Evolutionary conservation across 30 jellyfish, hydroid and myxozoan genomes (phyloP).

Genomic region (Turritopsis rubra): DNA sequence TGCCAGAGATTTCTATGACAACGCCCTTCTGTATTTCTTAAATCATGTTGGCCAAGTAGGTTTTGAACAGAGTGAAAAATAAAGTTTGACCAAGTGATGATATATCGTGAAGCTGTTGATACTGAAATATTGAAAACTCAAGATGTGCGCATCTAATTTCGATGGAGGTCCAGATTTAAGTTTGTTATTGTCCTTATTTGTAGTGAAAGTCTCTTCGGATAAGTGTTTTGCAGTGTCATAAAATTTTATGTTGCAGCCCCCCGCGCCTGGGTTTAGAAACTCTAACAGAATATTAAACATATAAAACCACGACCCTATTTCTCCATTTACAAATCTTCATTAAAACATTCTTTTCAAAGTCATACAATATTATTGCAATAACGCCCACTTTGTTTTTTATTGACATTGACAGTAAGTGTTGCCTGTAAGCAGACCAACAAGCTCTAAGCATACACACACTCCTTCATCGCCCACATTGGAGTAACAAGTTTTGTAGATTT

Average conservation of each 20-base stretch:
- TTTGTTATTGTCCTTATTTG: neutral
- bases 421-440: no score
- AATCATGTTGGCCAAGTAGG: neutral
- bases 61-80: neutral
- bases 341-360: no score
- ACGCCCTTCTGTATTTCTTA: neutral
- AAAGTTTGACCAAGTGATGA: neutral
- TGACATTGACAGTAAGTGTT: no score
- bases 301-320: no score
- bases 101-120: neutral
- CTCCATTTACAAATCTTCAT: no score
- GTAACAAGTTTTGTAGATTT: no score
- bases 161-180: constrained; percentile 5
- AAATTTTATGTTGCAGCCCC: constrained; percentile 9
- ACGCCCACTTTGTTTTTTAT: no score
- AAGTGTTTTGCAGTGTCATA: neutral
- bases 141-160: constrained; percentile 7
- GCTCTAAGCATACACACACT: no score
- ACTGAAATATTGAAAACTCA: neutral
- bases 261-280: neutral
- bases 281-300: constrained; percentile 1
- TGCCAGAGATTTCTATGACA: constrained; percentile 26
- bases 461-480: no score
- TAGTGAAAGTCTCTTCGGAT: constrained; percentile 10
- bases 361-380: no score